Base-by-base conservation (phyloP, 2,888 invertebrate genomes). In the Nymphalis polychloros region DNA sequence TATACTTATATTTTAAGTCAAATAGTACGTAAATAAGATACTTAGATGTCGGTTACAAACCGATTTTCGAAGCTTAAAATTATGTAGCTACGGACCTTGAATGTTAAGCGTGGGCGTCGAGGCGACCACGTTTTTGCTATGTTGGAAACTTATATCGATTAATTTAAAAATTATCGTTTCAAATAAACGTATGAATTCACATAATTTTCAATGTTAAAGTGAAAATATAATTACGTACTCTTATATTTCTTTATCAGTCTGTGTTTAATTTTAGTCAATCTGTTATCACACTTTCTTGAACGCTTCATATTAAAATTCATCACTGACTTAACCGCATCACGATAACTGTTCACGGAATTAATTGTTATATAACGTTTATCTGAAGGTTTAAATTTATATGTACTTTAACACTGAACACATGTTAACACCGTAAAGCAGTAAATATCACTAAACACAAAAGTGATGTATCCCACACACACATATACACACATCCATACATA, bases 211-310 rank as follows among this genome's bases (percentile, higher is more conserved):
- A 63, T 19, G 53, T 46, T 53, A 52, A 47, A 23, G 50, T 19
- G 20, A 48, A 66, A 35, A 55, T 8, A 19, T 19, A 16, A 50
- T 57, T 73, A 75, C 76, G 59, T 86, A 92, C 91, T 84, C 80
- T 85, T 90, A 75, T 84, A 83, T 79, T 86, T 90, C 80, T 85
- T 90, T 80, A 87, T 89, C 81, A 90, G 76, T 76, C 88, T 91
- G 81, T 86, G 84, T 82, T 89, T 91, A 76, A 88, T 81, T 85
- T 91, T 92, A 72, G 80, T 81, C 72, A 89, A 85, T 86, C 70
- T 75, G 62, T 86, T 90, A 80, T 88, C 86, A 73, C 79, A 76
- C 74, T 85, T 90, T 81, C 85, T 90, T 67, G 83, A 75, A 68
- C 86, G 87, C 75, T 87, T 91, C 88, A 86, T 84, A 67, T 80